phyloP scores from a whole-genome alignment of 23 tunicate species.

The Phallusia fumigata region DNA sequence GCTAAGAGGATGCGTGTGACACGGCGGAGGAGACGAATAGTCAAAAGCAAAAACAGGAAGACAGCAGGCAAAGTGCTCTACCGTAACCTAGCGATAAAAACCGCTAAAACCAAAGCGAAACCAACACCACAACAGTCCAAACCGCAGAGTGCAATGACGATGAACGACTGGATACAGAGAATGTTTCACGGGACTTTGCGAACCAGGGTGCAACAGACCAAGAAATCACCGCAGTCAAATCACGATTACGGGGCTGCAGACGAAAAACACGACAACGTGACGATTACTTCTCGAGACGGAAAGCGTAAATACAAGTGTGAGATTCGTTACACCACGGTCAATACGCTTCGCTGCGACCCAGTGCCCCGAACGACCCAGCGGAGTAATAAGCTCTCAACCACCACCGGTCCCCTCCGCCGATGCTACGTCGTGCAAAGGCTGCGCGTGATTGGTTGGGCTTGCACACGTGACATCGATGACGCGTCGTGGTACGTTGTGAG shows the following conservation, averaged over 20 bases:
- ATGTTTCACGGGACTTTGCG: neutral
- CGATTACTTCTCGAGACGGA: neutral
- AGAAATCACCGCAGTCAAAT: neutral
- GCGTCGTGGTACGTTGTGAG: slow-evolving; percentile 1
- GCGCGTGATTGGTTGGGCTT: slow-evolving; percentile 12
- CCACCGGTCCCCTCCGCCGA: neutral
- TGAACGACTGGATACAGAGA: neutral
- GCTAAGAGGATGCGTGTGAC: neutral
- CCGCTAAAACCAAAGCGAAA: neutral
- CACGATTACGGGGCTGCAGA: neutral
- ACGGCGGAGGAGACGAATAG: neutral
- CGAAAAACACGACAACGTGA: neutral
- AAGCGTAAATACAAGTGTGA: neutral
- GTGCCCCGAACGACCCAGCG: neutral
- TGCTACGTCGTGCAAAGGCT: neutral
- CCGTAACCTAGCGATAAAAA: neutral
- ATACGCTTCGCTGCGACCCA: slow-evolving; percentile 1
- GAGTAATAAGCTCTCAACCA: neutral
- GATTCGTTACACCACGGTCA: neutral
- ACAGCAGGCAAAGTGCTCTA: neutral
- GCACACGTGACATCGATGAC: slow-evolving; percentile 9
- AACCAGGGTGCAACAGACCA: neutral
- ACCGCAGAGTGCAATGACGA: neutral
- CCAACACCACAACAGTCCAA: neutral
- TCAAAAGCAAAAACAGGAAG: neutral